Evolutionary conservation across 2,888 invertebrate species (phyloP).

Genomic region (Siphlonurus alternatus): DNA sequence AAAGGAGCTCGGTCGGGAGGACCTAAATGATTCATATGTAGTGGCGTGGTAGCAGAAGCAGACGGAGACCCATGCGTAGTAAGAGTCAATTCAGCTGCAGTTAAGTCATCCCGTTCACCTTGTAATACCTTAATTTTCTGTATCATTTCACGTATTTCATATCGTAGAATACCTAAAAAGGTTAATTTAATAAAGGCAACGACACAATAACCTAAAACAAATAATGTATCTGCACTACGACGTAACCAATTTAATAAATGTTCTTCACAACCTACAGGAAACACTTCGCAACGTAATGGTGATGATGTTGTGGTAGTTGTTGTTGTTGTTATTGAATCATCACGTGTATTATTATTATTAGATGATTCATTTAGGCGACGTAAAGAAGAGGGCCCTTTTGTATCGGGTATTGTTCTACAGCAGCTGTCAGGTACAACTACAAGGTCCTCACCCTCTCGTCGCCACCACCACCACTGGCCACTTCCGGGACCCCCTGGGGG

Average conservation of each 20-base stretch:
- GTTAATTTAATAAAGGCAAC: slow-evolving; percentile 77
- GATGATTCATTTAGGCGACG: background rate
- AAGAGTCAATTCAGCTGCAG: background rate
- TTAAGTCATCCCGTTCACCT: slow-evolving; percentile 38
- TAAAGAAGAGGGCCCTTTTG: slow-evolving; percentile 19
- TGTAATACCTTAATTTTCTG: slow-evolving; percentile 71
- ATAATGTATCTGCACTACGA: slow-evolving; percentile 62
- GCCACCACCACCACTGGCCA: background rate
- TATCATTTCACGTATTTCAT: slow-evolving; percentile 68
- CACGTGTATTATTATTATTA: background rate
- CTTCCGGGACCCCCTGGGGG: background rate
- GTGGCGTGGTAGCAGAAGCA: slow-evolving; percentile 10
- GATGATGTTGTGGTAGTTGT: background rate
- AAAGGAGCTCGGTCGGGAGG: slow-evolving; percentile 27
- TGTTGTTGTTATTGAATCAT: background rate
- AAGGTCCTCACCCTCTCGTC: background rate
- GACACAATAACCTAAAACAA: slow-evolving; percentile 69
- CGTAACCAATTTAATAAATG: slow-evolving; percentile 55
- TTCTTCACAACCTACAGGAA: slow-evolving; percentile 49
- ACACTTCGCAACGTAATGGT: slow-evolving; percentile 21
- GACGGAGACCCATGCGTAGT: background rate
- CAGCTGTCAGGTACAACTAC: slow-evolving; percentile 11
- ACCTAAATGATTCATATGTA: slow-evolving; percentile 10
- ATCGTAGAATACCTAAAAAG: slow-evolving; percentile 67
- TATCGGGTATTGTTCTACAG: slow-evolving; percentile 14